phyloP scores from a whole-genome alignment of 1,140 invertebrate species.

The Zaprionus ghesquierei region DNA sequence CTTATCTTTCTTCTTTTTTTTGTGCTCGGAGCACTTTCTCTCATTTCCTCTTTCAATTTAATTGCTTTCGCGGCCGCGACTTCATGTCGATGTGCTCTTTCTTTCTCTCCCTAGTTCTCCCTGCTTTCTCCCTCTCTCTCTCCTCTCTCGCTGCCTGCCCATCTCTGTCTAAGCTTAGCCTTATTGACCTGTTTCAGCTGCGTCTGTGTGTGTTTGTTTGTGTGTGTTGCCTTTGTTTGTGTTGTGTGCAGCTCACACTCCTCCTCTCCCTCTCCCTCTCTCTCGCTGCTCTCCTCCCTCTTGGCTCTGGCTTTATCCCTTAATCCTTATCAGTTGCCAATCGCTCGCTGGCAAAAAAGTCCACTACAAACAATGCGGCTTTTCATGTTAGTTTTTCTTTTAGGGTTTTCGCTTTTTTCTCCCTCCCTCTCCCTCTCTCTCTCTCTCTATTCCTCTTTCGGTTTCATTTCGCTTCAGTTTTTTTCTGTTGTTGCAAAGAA shows the following conservation, averaged over 20 bases:
- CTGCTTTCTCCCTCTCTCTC: not conserved
- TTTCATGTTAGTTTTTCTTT: constrained; percentile 38
- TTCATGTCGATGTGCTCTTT: not conserved
- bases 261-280: no score
- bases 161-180: not conserved
- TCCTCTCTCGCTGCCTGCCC: not conserved
- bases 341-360: constrained; percentile 21
- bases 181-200: constrained; percentile 3
- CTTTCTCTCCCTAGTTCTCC: not conserved
- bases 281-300: not conserved
- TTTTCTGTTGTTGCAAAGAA: not conserved
- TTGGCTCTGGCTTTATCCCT: constrained; percentile 35
- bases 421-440: constrained; percentile 1
- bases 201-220: not conserved
- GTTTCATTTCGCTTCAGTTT: not conserved
- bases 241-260: not conserved
- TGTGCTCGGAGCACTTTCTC: not conserved
- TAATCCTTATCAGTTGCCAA: constrained; percentile 66
- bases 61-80: constrained; percentile 54
- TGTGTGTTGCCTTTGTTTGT: constrained; percentile 14
- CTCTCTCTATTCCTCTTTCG: constrained; percentile 10
- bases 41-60: constrained; percentile 59
- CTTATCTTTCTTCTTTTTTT: not conserved
- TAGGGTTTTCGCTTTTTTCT: not conserved
- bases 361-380: constrained; percentile 21